Base-by-base conservation (phyloP, 2,113 vertebrate species). In the Zingel zingel region DNA sequence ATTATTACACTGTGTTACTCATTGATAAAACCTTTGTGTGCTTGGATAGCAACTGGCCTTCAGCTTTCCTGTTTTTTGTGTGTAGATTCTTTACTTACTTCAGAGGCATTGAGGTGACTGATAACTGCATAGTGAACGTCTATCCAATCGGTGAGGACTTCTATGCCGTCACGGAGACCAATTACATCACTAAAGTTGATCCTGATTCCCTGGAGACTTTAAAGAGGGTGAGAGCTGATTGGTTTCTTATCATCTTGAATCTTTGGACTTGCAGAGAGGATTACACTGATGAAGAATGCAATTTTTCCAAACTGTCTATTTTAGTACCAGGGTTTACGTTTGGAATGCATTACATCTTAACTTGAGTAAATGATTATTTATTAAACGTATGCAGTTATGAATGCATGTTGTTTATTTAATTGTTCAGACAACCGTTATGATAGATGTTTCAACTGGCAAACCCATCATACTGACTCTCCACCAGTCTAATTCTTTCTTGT, bases 41-140 rank as follows among this genome's bases (percentile, higher is more conserved):
- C 16, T 47, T 59, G 5, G 15, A 23, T 23, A 3, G 33, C 7
- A 9, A 7, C 18, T 18, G 25, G 58, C 2, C 30, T 16, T 9
- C 43, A n/a, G 12, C 48, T 30, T 63, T 57, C 33, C 30, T 33
- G 33, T 33, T 33, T 51, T 70, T 13, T 71, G 13, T 58, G 27
- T 85, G 27, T 83, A 99, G 98, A 94, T 99, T 99, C 92, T 99
- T 99, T 87, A 97, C 98, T 0, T 99, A 99, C 93, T 99, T 99
- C 85, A 96, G 93, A 94, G 98, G 98, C 7, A 93, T 99, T 33
- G 98, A 99, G 78, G 94, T 99, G 54, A 99, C 98, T 0, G 98
- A 99, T 62, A 99, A 99, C 2, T 98, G 98, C 83, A 80, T 98
- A 1, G 98, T 99, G 25, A 99, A 99, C 0, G 71, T 99, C 19